Conservation (phyloP, 2,888 invertebrate genomes). For the Campoplex nolae region DNA sequence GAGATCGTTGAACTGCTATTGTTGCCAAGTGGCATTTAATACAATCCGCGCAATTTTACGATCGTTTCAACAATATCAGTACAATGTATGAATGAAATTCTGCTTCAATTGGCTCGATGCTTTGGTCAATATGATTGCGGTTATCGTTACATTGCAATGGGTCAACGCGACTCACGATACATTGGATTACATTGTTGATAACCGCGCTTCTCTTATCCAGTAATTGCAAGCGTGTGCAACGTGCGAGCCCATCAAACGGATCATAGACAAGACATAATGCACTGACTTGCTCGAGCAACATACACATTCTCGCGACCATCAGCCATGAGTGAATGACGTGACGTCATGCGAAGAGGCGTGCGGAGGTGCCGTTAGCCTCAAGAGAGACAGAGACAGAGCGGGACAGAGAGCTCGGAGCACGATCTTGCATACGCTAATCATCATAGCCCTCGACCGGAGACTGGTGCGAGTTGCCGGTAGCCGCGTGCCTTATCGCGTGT, state of each 20-base stretch:
- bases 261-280: conserved; percentile 37
- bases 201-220: conserved; percentile 28
- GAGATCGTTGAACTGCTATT: conserved; percentile 49
- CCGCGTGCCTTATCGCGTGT: conserved; percentile 60
- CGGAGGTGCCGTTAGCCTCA: conserved; percentile 66
- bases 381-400: background rate
- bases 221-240: conserved; percentile 35
- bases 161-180: conserved; percentile 5
- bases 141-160: background rate
- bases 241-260: conserved; percentile 39
- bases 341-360: conserved; percentile 71
- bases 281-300: background rate
- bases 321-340: conserved; percentile 70
- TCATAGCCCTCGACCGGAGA: conserved; percentile 33
- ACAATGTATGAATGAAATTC: conserved; percentile 49
- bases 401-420: background rate
- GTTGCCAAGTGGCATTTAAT: conserved; percentile 55
- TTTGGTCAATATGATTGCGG: conserved; percentile 37
- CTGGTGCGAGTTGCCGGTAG: conserved; percentile 24
- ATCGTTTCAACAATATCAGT: conserved; percentile 34
- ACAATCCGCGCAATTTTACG: conserved; percentile 27
- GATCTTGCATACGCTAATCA: conserved; percentile 61
- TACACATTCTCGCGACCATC: conserved; percentile 42
- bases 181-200: conserved; percentile 47
- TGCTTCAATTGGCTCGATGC: conserved; percentile 37